phyloP scores from a whole-genome alignment of 2,888 invertebrate genomes.

The Polydesmus complanatus region DNA sequence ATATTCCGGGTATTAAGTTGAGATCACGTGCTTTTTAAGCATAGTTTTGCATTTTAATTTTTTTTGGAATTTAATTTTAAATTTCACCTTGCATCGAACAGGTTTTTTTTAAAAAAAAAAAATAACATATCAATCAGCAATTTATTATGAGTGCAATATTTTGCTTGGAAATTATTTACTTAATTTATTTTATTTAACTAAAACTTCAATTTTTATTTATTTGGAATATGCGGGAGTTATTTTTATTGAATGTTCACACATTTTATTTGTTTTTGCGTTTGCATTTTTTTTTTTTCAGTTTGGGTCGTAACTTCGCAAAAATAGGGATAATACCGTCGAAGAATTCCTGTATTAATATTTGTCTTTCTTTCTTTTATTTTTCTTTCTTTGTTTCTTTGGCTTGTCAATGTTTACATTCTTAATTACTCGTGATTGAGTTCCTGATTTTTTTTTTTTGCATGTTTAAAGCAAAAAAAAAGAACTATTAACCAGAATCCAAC shows the following conservation, averaged over 20 bases:
- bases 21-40: too few species aligned
- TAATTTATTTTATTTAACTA: too few species aligned
- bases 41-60: too few species aligned
- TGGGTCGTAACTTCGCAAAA: not conserved
- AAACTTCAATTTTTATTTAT: not conserved
- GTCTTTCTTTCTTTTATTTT: not conserved
- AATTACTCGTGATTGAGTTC: not conserved
- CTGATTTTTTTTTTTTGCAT: not conserved
- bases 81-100: too few species aligned
- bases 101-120: too few species aligned
- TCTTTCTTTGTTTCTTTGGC: not conserved
- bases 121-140: too few species aligned
- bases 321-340: not conserved
- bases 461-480: not conserved
- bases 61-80: too few species aligned
- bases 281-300: not conserved
- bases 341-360: not conserved
- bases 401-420: not conserved
- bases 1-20: too few species aligned
- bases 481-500: not conserved
- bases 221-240: too few species aligned
- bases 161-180: too few species aligned
- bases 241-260: not conserved
- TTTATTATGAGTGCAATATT: too few species aligned
- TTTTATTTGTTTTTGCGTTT: not conserved